These are phyloP conservation scores for Microchirus variegatus DNA, from an alignment of 2,797 vertebrate species.

Conservation along the genomic window DNA sequence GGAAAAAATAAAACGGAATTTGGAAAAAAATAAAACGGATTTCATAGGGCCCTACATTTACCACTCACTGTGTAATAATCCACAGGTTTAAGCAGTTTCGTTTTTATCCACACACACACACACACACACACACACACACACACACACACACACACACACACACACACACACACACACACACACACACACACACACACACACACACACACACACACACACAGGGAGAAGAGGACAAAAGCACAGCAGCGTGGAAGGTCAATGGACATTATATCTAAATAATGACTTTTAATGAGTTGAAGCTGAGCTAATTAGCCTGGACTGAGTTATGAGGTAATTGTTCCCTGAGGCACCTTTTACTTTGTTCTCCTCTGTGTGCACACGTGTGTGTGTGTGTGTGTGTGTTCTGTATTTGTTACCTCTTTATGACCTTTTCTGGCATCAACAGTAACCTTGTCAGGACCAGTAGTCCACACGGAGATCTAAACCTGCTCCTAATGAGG, in stretches of 20 bases:
- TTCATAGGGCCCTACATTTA: too few relatives aligned
- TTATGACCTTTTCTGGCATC: too few relatives aligned
- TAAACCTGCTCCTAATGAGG: too few relatives aligned
- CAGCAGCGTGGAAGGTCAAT: conserved; percentile 45
- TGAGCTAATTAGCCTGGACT: conserved; percentile 60
- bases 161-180: neutral
- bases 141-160: too few relatives aligned
- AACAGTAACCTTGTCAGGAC: too few relatives aligned
- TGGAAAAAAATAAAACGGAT: too few relatives aligned
- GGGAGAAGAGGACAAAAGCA: conserved; percentile 19
- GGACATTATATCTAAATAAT: conserved; percentile 57
- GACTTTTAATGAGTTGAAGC: conserved; percentile 62
- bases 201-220: neutral
- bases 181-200: neutral
- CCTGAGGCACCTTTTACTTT: conserved; percentile 22
- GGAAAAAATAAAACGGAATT: too few relatives aligned
- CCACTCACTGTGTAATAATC: neutral
- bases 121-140: neutral
- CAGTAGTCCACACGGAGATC: too few relatives aligned
- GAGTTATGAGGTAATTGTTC: conserved; percentile 53
- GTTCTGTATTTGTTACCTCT: neutral
- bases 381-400: conserved; percentile 9
- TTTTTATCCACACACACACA: neutral
- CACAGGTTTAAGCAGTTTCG: neutral
- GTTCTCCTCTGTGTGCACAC: neutral